phyloP scores from a whole-genome alignment of 2,888 invertebrate species.

The Dolichopus griseipennis region DNA sequence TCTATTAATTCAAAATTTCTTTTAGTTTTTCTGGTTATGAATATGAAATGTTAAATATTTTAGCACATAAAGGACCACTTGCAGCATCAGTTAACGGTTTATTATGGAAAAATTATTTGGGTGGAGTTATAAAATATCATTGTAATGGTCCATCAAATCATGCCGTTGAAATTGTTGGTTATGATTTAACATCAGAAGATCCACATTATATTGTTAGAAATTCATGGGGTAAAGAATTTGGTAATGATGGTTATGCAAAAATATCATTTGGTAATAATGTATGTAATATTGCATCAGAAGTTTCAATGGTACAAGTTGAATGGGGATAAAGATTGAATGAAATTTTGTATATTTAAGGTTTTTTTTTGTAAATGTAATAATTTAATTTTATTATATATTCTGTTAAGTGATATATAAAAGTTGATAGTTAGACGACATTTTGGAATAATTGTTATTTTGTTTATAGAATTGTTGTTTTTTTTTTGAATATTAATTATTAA shows the following conservation, averaged over 20 bases:
- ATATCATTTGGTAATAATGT: constrained; percentile 66
- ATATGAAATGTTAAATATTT: constrained; percentile 27
- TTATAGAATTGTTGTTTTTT: too few relatives aligned
- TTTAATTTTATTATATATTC: too few relatives aligned
- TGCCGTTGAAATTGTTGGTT: constrained; percentile 76
- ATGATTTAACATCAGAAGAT: constrained; percentile 59
- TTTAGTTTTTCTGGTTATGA: constrained; percentile 23
- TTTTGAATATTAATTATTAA: too few relatives aligned
- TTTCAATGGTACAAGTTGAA: constrained; percentile 41
- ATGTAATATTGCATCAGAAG: constrained; percentile 69
- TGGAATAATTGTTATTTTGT: too few relatives aligned
- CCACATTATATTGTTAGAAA: constrained; percentile 78
- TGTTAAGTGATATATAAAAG: too few relatives aligned
- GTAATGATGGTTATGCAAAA: constrained; percentile 65
- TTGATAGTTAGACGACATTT: too few relatives aligned
- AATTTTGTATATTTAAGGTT: too few relatives aligned
- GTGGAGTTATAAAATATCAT: constrained; percentile 73
- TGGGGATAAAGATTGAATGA: not conserved
- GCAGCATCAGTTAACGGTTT: constrained; percentile 73
- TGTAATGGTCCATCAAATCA: constrained; percentile 63
- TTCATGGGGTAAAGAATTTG: constrained; percentile 75
- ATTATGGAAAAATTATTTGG: constrained; percentile 78
- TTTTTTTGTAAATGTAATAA: too few relatives aligned
- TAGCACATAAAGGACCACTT: constrained; percentile 68
- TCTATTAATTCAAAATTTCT: too few relatives aligned